A percentile compares a stretch with the other conserved stretches of the same genome.
phyloP scores from a whole-genome alignment of 2,888 invertebrate genomes.

The Heliconius cydno region DNA sequence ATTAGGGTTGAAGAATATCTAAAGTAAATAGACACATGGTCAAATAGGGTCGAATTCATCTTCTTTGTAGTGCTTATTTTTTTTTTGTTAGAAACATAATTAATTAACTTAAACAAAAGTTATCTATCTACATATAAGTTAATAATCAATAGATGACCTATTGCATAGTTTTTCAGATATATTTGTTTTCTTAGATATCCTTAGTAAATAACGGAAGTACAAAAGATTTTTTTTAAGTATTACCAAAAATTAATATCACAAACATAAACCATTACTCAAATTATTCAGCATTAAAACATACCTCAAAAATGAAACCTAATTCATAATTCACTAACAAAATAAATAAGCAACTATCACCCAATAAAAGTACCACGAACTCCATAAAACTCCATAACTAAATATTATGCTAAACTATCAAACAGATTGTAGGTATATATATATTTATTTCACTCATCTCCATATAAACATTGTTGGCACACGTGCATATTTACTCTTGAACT shows the following conservation, averaged over 20 bases:
- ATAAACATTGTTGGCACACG: constrained; percentile 30
- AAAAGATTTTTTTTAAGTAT: background rate
- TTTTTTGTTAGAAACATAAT: too few relatives aligned
- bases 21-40: too few relatives aligned
- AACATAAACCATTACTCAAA: background rate
- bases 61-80: too few relatives aligned
- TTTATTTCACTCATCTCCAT: constrained; percentile 9
- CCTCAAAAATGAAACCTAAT: background rate
- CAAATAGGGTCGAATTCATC: too few relatives aligned
- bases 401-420: constrained; percentile 15
- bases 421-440: background rate
- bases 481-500: constrained; percentile 17
- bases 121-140: too few relatives aligned
- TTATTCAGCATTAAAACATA: background rate
- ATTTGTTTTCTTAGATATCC: too few relatives aligned
- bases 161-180: too few relatives aligned
- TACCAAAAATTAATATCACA: background rate
- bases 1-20: too few relatives aligned
- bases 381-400: constrained; percentile 11
- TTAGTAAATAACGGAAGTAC: background rate
- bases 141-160: too few relatives aligned
- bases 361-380: background rate
- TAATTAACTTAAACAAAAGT: too few relatives aligned
- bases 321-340: background rate
- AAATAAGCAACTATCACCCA: background rate